Evolutionary conservation across 2,113 vertebrate species (phyloP).

Genomic region (Asarcornis scutulata): DNA sequence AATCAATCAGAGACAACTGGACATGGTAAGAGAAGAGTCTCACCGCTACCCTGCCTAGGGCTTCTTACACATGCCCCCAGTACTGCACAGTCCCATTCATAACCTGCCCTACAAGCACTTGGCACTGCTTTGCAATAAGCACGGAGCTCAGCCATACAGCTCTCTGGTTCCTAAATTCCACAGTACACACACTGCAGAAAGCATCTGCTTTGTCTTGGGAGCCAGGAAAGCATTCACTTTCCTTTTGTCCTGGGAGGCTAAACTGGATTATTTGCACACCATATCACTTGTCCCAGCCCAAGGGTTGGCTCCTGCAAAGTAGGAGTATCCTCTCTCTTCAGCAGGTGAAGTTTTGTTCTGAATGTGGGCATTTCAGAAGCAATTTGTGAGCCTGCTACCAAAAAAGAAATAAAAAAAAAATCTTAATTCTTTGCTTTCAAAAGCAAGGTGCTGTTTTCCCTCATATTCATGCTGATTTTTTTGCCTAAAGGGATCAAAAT

Average conservation of each 20-base stretch:
- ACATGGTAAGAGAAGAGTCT: neutral
- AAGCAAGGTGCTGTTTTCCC: neutral
- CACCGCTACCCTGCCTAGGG: neutral
- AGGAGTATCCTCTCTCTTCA: neutral
- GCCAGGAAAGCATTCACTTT: neutral
- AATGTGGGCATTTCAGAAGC: neutral
- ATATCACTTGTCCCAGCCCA: neutral
- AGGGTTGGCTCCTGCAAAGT: neutral
- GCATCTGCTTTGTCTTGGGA: neutral
- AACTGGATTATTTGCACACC: neutral
- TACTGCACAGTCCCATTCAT: neutral
- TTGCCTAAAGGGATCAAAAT: neutral
- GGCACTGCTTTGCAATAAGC: accelerated
- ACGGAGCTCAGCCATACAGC: neutral
- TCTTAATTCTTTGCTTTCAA: neutral
- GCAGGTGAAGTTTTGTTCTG: neutral
- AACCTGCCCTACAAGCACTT: neutral
- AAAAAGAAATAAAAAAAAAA: neutral
- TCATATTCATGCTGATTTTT: neutral
- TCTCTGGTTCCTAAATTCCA: neutral
- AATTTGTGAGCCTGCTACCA: neutral
- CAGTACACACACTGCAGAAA: neutral
- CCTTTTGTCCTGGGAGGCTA: neutral
- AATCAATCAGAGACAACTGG: neutral
- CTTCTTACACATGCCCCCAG: neutral